Percentiles rank a stretch among this genome's conserved stretches.
Conservation (phyloP, 2,888 invertebrate genomes). For the Limenitis camilla region DNA sequence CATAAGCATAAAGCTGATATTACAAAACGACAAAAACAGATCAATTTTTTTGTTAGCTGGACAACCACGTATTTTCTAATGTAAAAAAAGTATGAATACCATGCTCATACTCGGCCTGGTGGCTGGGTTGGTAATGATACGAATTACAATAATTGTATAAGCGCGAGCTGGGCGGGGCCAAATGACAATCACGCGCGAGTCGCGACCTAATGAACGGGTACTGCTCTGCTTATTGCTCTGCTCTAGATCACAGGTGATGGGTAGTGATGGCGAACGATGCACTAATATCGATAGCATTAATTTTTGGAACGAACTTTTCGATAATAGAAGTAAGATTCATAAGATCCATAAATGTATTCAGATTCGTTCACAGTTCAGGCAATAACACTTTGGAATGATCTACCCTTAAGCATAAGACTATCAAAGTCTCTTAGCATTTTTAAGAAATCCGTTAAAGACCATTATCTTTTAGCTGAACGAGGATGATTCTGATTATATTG, state of each 20-base stretch:
- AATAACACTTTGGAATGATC: too few relatives aligned
- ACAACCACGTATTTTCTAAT: not conserved
- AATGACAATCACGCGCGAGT: conserved; percentile 67
- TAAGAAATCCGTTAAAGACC: too few relatives aligned
- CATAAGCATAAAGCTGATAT: too few relatives aligned
- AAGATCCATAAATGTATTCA: too few relatives aligned
- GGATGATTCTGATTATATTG: too few relatives aligned
- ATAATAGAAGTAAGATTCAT: too few relatives aligned
- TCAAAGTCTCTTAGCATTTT: too few relatives aligned
- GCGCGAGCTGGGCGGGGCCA: conserved; percentile 56
- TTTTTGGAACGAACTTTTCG: not conserved
- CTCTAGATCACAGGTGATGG: conserved; percentile 45
- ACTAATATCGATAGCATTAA: not conserved
- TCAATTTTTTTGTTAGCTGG: too few relatives aligned
- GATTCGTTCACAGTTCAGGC: too few relatives aligned
- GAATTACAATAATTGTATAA: conserved; percentile 68
- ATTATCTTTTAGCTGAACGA: too few relatives aligned
- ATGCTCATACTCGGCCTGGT: conserved; percentile 26
- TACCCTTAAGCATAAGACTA: too few relatives aligned
- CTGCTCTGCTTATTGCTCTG: conserved; percentile 28
- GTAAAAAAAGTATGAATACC: conserved; percentile 18
- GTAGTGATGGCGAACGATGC: conserved; percentile 30
- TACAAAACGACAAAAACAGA: too few relatives aligned
- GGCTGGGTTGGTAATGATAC: conserved; percentile 47
- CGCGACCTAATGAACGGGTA: conserved; percentile 66